Conservation (phyloP, 1,140 invertebrate species). For the Olivierus martensii region DNA sequence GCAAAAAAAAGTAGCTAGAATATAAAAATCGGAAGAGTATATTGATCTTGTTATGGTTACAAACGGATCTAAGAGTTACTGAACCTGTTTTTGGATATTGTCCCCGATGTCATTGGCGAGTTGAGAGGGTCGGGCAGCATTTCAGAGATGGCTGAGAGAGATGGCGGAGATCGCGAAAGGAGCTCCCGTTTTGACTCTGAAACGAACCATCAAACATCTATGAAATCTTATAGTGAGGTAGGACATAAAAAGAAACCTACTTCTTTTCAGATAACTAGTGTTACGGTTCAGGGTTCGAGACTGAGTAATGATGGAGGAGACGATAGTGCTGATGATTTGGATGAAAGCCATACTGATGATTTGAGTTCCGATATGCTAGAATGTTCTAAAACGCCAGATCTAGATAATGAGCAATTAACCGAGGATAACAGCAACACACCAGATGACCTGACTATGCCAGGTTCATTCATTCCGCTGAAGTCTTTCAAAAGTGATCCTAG, state of each 20-base stretch:
- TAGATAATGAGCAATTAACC: constrained; percentile 21
- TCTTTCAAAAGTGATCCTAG: neutral
- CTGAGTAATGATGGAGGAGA: constrained; percentile 72
- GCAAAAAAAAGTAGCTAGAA: no score
- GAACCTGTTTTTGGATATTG: no score
- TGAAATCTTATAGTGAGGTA: neutral
- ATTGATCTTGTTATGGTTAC: no score
- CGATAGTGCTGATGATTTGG: constrained; percentile 82
- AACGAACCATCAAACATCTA: no score
- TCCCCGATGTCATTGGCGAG: no score
- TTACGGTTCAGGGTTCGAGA: constrained; percentile 55
- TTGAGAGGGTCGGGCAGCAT: no score
- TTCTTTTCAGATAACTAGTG: constrained; percentile 85
- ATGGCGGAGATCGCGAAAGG: no score
- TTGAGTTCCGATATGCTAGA: constrained; percentile 39
- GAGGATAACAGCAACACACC: constrained; percentile 12
- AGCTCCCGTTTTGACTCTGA: no score
- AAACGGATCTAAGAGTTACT: no score
- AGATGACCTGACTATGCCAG: constrained; percentile 1
- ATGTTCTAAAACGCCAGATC: constrained; percentile 27
- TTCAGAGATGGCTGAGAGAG: no score
- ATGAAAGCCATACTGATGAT: constrained; percentile 81
- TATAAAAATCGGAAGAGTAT: no score
- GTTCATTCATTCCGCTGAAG: constrained; percentile 12
- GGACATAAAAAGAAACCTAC: constrained; percentile 51